These are phyloP conservation scores for Uloborus diversus DNA, from an alignment of 1,140 invertebrate genomes.

Conservation along the genomic window DNA sequence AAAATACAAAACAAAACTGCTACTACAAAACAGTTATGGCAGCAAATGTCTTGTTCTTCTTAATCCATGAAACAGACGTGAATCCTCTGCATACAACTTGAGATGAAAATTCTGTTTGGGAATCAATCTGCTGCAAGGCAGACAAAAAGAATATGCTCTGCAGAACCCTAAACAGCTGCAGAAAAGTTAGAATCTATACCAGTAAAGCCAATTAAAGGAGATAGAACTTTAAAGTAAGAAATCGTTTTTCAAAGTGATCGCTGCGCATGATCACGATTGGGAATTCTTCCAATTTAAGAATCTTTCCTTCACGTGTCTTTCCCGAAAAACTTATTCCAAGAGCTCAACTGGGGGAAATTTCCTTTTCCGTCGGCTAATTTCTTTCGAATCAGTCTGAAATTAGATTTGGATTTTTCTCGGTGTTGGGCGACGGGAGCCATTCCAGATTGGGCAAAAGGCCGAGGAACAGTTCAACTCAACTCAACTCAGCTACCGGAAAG, in stretches of 20 bases:
- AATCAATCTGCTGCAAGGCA: no score
- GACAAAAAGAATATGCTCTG: no score
- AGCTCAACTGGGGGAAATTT: conserved; percentile 1
- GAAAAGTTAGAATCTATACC: no score
- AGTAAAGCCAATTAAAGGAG: conserved; percentile 35
- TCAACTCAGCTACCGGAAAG: neutral
- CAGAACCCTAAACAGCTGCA: no score
- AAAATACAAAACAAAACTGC: no score
- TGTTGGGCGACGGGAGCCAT: neutral
- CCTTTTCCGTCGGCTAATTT: conserved; percentile 31
- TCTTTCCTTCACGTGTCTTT: neutral
- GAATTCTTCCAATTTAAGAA: conserved; percentile 1
- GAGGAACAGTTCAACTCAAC: conserved; percentile 22
- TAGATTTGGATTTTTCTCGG: conserved; percentile 42
- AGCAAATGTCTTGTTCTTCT: no score
- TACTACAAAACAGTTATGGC: no score
- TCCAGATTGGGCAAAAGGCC: no score
- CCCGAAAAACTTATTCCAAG: conserved; percentile 4
- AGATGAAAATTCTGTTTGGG: no score
- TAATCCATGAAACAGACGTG: no score
- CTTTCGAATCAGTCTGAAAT: conserved; percentile 48
- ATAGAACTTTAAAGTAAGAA: neutral
- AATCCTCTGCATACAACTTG: no score
- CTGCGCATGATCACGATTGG: conserved; percentile 11
- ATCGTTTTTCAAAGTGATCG: conserved; percentile 9